Evolutionary conservation across 2,113 vertebrate genomes (phyloP).

Genomic region (Apaloderma vittatum): DNA sequence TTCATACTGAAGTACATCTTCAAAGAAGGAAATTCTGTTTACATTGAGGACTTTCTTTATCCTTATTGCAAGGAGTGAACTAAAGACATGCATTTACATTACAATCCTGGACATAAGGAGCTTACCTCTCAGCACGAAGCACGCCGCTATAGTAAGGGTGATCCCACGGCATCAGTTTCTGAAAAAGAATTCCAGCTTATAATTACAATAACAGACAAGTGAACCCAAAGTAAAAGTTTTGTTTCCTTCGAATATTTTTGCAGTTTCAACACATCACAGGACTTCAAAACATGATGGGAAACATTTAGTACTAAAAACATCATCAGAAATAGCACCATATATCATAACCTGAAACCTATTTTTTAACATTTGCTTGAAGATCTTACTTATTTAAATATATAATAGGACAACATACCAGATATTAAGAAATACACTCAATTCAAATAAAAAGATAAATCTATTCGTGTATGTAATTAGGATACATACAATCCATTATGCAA

Average conservation of each 20-base stretch:
- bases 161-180: conserved; percentile 98
- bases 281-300: not conserved
- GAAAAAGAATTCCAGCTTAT: conserved; percentile 33
- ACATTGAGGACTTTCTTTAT: not conserved
- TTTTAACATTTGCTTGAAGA: not conserved
- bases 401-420: not conserved
- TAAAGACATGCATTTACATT: conserved; percentile 41
- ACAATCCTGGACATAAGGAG: conserved; percentile 15
- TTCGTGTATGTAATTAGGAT: not conserved
- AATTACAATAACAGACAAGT: not conserved
- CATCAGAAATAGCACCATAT: not conserved
- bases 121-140: conserved; percentile 93
- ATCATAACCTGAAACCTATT: not conserved
- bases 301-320: not conserved
- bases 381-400: not conserved
- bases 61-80: not conserved
- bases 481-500: not conserved
- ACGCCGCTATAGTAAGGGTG: conserved; percentile 94
- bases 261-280: not conserved
- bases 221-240: not conserved
- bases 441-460: not conserved
- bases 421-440: not conserved
- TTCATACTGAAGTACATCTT: not conserved
- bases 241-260: not conserved
- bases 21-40: conserved; percentile 33